These are phyloP conservation scores for Phoebastria nigripes DNA, from an alignment of 2,797 vertebrate genomes.

Conservation along the genomic window DNA sequence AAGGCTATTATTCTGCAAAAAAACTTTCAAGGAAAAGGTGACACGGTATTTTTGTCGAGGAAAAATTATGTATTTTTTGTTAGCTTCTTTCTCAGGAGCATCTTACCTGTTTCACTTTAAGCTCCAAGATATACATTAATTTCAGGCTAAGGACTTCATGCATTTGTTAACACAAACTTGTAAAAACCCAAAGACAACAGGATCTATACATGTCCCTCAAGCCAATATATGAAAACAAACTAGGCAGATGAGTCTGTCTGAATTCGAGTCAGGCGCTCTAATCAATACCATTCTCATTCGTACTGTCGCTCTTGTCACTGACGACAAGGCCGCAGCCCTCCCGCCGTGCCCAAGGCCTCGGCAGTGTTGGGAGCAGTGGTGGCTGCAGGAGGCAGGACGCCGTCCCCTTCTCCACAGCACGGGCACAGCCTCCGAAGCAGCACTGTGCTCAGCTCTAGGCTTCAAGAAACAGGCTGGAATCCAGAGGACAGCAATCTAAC, in stretches of 20 bases:
- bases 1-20: not conserved
- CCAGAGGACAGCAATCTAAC: not conserved
- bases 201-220: not conserved
- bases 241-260: not conserved
- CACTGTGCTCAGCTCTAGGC: not conserved
- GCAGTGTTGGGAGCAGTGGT: not conserved
- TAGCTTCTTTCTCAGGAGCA: not conserved
- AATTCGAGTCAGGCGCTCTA: not conserved
- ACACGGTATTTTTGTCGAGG: not conserved
- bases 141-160: not conserved
- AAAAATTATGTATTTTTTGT: not conserved
- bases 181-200: not conserved
- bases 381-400: not conserved
- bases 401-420: accelerated
- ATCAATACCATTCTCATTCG: not conserved
- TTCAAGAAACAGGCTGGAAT: not conserved
- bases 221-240: not conserved
- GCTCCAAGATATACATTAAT: not conserved
- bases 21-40: not conserved
- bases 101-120: not conserved
- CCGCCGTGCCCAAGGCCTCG: not conserved
- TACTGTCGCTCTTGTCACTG: not conserved
- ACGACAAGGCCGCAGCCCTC: not conserved
- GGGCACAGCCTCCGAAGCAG: not conserved
- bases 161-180: not conserved